Evolutionary conservation across 2,888 invertebrate genomes (phyloP).

Genomic region (Myopa tessellatipennis): DNA sequence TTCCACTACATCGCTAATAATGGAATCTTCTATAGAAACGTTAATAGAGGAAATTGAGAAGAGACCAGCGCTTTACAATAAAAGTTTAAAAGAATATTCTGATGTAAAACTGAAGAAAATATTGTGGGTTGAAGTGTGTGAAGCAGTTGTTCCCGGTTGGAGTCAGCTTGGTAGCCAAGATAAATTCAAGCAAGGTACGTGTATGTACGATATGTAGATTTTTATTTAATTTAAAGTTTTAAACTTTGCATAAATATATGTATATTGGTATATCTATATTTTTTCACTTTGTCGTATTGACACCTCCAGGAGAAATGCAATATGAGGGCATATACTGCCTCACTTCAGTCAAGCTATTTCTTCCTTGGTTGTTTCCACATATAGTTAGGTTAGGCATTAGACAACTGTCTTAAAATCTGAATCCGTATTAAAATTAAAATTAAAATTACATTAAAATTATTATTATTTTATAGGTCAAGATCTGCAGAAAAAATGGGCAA

Average conservation of each 20-base stretch:
- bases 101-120: constrained; percentile 9
- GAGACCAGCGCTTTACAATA: constrained; percentile 25
- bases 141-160: constrained; percentile 31
- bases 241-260: too few relatives aligned
- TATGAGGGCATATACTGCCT: too few relatives aligned
- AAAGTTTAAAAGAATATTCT: constrained; percentile 15
- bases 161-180: constrained; percentile 9
- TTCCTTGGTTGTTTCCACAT: background rate
- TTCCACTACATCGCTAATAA: background rate
- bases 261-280: background rate
- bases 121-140: constrained; percentile 28
- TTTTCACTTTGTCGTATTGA: background rate
- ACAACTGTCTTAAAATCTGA: constrained; percentile 14
- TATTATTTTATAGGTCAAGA: constrained; percentile 4
- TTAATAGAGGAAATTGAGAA: constrained; percentile 33
- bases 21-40: background rate
- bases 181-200: constrained; percentile 24
- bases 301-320: too few relatives aligned
- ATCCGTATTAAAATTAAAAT: background rate
- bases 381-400: constrained; percentile 12
- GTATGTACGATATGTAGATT: background rate
- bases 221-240: background rate
- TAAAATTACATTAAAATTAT: background rate
- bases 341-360: too few relatives aligned
- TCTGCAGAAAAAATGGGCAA: constrained; percentile 6